These are phyloP conservation scores for Sebastes nivosus DNA, from an alignment of 2,797 vertebrate genomes.

Conservation along the genomic window DNA sequence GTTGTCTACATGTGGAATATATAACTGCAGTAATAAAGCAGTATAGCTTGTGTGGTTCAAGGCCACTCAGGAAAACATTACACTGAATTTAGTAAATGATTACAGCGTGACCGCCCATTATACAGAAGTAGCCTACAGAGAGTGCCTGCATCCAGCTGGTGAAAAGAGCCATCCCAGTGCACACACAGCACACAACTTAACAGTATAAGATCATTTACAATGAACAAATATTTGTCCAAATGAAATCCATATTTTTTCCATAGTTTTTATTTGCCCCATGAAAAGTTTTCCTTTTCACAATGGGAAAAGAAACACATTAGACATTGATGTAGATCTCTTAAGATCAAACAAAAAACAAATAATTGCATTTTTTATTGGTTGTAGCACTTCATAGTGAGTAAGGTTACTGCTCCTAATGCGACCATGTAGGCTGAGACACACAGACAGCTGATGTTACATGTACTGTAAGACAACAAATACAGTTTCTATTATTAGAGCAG, in stretches of 20 bases:
- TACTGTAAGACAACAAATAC: background rate
- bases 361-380: background rate
- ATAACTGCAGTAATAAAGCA: background rate
- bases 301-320: background rate
- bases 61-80: background rate
- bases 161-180: background rate
- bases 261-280: background rate
- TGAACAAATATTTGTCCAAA: background rate
- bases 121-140: background rate
- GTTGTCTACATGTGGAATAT: background rate
- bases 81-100: slow-evolving; percentile 4
- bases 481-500: background rate
- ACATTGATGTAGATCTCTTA: background rate
- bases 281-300: background rate
- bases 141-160: background rate
- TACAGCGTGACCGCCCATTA: background rate
- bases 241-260: background rate
- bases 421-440: background rate
- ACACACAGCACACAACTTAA: background rate
- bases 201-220: background rate
- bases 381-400: background rate
- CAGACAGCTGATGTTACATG: background rate
- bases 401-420: background rate
- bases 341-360: background rate
- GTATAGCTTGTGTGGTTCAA: background rate